phyloP scores from a whole-genome alignment of 2,888 invertebrate species.

The Drosophila mercatorum region DNA sequence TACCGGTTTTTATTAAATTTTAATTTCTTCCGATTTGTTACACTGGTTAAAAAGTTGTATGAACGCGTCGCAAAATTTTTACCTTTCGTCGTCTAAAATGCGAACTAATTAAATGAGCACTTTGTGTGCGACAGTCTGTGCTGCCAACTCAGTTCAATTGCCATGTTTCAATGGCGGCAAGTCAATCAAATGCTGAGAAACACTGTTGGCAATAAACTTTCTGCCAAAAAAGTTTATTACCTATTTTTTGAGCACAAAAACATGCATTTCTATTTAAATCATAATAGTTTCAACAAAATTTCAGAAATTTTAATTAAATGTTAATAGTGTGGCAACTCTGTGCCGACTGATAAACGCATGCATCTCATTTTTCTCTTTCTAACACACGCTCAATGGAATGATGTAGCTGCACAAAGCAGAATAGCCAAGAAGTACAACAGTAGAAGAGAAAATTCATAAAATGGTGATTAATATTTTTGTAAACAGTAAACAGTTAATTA shows the following conservation, averaged over 20 bases:
- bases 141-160: slow-evolving; percentile 57
- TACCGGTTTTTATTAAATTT: slow-evolving; percentile 64
- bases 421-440: slow-evolving; percentile 34
- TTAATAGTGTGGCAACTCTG: slow-evolving; percentile 54
- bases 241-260: neutral
- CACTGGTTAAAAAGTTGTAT: slow-evolving; percentile 46
- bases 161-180: slow-evolving; percentile 71
- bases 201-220: accelerated
- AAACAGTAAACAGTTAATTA: slow-evolving; percentile 57
- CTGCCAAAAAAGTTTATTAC: neutral
- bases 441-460: slow-evolving; percentile 33
- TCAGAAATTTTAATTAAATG: neutral
- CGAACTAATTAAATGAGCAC: slow-evolving; percentile 80
- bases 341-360: slow-evolving; percentile 53
- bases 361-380: slow-evolving; percentile 57
- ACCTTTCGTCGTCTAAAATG: slow-evolving; percentile 81
- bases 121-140: slow-evolving; percentile 64
- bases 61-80: slow-evolving; percentile 77
- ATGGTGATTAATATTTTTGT: slow-evolving; percentile 70
- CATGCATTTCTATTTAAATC: slow-evolving; percentile 24
- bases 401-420: slow-evolving; percentile 38
- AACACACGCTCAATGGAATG: slow-evolving; percentile 28
- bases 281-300: slow-evolving; percentile 3
- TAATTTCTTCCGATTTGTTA: slow-evolving; percentile 45
- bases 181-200: slow-evolving; percentile 7